These are phyloP conservation scores for Liopterus haemorrhoidalis DNA, from an alignment of 2,888 invertebrate species.

Conservation along the genomic window DNA sequence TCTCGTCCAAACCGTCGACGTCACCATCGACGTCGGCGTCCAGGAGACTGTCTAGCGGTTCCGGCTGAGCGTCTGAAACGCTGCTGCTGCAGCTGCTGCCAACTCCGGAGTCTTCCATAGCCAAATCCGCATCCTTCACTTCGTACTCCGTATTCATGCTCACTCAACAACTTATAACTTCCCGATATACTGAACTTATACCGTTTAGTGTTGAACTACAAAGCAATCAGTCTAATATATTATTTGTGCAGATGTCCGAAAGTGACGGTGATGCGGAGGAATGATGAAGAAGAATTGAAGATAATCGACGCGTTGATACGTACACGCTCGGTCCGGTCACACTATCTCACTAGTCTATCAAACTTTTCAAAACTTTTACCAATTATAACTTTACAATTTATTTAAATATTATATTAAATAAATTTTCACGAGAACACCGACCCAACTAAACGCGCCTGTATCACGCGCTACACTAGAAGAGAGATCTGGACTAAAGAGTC, in stretches of 20 bases:
- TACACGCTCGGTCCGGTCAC: conserved; percentile 16
- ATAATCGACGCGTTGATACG: conserved; percentile 12
- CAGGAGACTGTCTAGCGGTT: conserved; percentile 45
- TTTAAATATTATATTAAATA: neutral
- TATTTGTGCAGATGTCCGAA: neutral
- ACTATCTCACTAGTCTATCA: conserved; percentile 13
- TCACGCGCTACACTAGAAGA: conserved; percentile 41
- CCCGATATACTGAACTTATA: too few species aligned
- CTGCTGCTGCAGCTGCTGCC: conserved; percentile 46
- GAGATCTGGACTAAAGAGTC: conserved; percentile 17
- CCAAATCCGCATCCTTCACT: conserved; percentile 40
- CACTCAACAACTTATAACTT: conserved; percentile 30
- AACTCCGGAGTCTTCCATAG: conserved; percentile 44
- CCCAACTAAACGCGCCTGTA: conserved; percentile 38
- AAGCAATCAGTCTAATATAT: neutral
- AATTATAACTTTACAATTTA: conserved; percentile 1
- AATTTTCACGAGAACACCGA: conserved; percentile 22
- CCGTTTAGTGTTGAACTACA: too few species aligned
- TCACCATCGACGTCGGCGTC: conserved; percentile 54
- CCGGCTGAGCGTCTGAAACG: conserved; percentile 42
- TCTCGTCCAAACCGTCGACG: conserved; percentile 52
- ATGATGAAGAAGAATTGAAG: conserved; percentile 13
- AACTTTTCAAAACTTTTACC: neutral
- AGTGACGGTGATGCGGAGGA: conserved; percentile 7
- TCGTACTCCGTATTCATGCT: conserved; percentile 43